phyloP scores from a whole-genome alignment of 2,797 vertebrate species.

The Choloepus didactylus region DNA sequence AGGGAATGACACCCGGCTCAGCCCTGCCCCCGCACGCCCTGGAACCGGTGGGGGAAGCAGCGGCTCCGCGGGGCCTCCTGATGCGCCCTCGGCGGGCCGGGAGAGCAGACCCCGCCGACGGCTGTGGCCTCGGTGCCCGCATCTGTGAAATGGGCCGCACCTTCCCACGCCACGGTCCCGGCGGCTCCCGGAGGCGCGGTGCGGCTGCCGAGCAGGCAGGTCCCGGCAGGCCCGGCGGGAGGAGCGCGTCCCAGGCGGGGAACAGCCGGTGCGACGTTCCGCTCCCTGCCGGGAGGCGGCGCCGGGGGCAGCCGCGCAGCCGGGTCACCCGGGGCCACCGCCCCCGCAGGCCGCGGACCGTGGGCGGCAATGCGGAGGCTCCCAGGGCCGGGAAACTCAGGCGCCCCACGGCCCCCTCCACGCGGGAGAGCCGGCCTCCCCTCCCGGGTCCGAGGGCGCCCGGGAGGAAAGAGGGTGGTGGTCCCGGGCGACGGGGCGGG shows the following conservation, averaged over 20 bases:
- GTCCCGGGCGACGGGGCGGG: no score
- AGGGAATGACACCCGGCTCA: no score
- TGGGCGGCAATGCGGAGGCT: neutral
- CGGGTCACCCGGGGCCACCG: neutral
- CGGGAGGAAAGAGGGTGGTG: fast-evolving
- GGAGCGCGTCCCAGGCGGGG: neutral
- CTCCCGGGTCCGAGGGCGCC: neutral
- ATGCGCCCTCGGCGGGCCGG: no score
- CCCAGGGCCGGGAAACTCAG: neutral
- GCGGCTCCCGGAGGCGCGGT: no score
- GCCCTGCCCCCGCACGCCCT: no score
- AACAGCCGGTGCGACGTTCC: neutral
- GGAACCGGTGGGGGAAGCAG: no score
- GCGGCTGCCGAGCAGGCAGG: neutral
- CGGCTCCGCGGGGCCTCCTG: no score
- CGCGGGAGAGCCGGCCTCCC: neutral
- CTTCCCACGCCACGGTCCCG: no score
- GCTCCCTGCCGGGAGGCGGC: neutral
- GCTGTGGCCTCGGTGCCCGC: neutral
- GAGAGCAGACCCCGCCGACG: no score
- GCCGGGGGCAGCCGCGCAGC: neutral
- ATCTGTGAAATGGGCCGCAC: neutral
- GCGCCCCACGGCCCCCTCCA: neutral
- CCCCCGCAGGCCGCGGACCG: neutral
- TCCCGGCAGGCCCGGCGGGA: neutral